phyloP scores from a whole-genome alignment of 2,888 invertebrate species.

The Arrhopalites spinosus region DNA sequence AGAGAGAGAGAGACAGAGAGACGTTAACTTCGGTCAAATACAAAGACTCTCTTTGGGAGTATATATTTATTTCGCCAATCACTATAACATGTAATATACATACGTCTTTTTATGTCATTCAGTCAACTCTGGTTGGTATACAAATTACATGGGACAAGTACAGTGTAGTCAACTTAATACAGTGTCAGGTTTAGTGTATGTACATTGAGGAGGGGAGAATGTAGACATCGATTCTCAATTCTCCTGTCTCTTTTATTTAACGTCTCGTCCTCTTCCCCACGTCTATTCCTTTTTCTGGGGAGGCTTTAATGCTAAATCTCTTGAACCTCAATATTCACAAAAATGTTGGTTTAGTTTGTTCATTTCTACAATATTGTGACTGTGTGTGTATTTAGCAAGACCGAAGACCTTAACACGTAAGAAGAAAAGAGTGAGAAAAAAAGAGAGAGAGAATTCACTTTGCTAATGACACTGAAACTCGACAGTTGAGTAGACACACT shows the following conservation, averaged over 20 bases:
- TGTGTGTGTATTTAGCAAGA: not conserved
- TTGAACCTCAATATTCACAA: not conserved
- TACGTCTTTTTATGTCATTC: no score
- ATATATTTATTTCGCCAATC: slow-evolving; percentile 6
- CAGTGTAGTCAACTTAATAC: not conserved
- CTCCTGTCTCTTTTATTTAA: slow-evolving; percentile 1
- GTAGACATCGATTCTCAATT: not conserved
- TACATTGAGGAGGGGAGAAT: not conserved
- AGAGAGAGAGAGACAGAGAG: not conserved
- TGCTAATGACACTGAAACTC: slow-evolving; percentile 1
- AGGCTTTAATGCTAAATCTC: not conserved
- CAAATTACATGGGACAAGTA: not conserved
- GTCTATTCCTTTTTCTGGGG: no score
- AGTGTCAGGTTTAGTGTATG: not conserved
- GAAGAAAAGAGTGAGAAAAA: not conserved
- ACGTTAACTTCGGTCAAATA: slow-evolving; percentile 17
- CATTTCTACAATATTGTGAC: no score
- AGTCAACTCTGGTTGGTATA: no score
- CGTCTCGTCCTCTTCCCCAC: not conserved
- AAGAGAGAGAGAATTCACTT: not conserved
- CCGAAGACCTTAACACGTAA: not conserved
- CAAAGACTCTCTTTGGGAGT: slow-evolving; percentile 5
- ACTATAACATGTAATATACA: no score
- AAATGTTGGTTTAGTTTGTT: no score
- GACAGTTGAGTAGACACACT: not conserved